phyloP scores from a whole-genome alignment of 2,113 vertebrate species.

The Barnardius zonarius region DNA sequence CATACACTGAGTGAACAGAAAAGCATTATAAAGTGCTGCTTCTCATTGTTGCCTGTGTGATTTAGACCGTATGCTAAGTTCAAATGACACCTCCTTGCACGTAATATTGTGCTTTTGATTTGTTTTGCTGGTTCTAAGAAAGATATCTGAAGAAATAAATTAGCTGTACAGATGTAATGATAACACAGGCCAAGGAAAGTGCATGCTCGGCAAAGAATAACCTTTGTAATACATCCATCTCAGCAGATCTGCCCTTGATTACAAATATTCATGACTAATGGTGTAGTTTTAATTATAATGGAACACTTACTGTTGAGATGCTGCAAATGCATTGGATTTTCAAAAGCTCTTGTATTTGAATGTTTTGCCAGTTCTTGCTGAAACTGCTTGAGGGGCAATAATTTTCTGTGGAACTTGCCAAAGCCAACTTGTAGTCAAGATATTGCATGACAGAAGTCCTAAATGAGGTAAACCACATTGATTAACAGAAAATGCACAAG shows the following conservation, averaged over 20 bases:
- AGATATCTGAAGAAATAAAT: not conserved
- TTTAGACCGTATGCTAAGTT: not conserved
- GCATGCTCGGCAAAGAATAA: not conserved
- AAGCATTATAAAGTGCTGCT: not conserved
- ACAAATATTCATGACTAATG: not conserved
- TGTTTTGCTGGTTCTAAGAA: not conserved
- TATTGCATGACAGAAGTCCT: not conserved
- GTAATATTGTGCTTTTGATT: not conserved
- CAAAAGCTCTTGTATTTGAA: not conserved
- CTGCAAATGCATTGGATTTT: not conserved
- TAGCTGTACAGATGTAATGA: not conserved
- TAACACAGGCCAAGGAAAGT: not conserved
- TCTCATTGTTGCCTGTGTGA: not conserved
- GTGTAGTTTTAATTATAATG: not conserved
- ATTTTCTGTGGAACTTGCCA: not conserved
- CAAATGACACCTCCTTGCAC: not conserved
- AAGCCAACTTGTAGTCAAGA: not conserved
- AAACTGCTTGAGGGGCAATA: not conserved
- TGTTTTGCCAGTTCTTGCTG: not conserved
- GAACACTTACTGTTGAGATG: not conserved
- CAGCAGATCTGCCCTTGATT: constrained; percentile 60
- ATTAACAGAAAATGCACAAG: not conserved
- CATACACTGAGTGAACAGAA: not conserved
- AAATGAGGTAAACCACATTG: not conserved
- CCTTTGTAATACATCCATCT: not conserved